Conservation (phyloP, 2,113 vertebrate genomes). For the Thryonomys swinderianus region DNA sequence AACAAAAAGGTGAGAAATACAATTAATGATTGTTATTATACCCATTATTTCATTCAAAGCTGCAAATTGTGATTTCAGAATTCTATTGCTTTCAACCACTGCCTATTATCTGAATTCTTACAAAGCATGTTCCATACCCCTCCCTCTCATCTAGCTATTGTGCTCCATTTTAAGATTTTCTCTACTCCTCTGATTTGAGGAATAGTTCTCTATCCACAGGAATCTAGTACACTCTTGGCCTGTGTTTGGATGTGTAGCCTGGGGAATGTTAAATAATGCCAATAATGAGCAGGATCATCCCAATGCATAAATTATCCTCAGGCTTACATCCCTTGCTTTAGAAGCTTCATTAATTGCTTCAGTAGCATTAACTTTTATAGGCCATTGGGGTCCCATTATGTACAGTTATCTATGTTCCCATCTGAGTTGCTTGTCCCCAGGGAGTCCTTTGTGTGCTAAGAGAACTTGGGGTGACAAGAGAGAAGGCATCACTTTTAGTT, state of each 20-base stretch:
- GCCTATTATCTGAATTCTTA: neutral
- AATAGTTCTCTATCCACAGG: neutral
- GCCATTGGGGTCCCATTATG: conserved; percentile 72
- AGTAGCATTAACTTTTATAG: conserved; percentile 77
- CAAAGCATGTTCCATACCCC: neutral
- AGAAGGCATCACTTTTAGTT: conserved; percentile 59
- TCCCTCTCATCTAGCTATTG: neutral
- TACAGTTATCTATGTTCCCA: conserved; percentile 73
- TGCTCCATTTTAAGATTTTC: conserved; percentile 36
- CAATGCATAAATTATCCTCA: conserved; percentile 75
- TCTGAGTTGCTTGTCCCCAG: conserved; percentile 64
- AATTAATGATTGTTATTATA: neutral
- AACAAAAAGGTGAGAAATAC: neutral
- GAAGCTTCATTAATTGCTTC: conserved; percentile 77
- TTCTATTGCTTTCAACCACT: neutral
- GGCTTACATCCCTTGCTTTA: conserved; percentile 62
- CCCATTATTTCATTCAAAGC: conserved; percentile 3
- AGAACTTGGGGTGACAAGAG: conserved; percentile 61
- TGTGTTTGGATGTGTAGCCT: conserved; percentile 46
- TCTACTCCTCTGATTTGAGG: conserved; percentile 33
- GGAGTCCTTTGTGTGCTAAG: conserved; percentile 63
- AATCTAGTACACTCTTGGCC: conserved; percentile 49
- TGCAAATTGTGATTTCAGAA: conserved; percentile 16
- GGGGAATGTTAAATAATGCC: conserved; percentile 77
- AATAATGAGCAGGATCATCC: conserved; percentile 69